Evolutionary conservation across 2,797 vertebrate species (phyloP).

Genomic region (Capromys pilorides): DNA sequence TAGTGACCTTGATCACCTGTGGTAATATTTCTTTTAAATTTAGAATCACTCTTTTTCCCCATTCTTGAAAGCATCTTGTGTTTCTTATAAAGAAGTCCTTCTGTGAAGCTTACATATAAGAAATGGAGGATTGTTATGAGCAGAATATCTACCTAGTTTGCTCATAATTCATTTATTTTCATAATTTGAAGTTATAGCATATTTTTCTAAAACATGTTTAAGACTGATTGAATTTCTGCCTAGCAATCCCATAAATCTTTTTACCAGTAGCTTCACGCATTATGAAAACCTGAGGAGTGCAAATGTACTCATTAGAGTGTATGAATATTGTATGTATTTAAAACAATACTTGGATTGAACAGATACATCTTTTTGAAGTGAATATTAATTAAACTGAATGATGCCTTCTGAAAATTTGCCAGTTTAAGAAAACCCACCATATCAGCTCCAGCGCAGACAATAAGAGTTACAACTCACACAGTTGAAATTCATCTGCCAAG

Average conservation of each 20-base stretch:
- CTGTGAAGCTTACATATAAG: neutral
- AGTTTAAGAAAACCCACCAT: neutral
- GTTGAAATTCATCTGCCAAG: neutral
- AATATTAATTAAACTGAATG: slow-evolving; percentile 64
- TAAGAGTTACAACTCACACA: slow-evolving; percentile 32
- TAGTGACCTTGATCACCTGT: neutral
- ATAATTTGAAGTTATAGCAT: neutral
- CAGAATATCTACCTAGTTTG: neutral
- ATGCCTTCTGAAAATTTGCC: slow-evolving; percentile 45
- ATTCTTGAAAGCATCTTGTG: neutral
- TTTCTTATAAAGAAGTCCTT: neutral
- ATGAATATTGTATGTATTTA: neutral
- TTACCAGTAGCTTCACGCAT: neutral
- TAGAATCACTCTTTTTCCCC: neutral
- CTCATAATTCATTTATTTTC: slow-evolving; percentile 1
- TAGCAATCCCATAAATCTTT: neutral
- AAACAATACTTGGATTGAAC: slow-evolving; percentile 8
- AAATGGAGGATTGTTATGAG: neutral
- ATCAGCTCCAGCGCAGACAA: slow-evolving; percentile 25
- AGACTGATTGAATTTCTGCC: neutral
- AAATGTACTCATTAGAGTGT: neutral
- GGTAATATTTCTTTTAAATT: neutral
- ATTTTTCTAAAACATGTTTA: neutral
- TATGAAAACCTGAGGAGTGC: neutral
- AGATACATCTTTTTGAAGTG: slow-evolving; percentile 1